Conservation (phyloP, 2,113 vertebrate species). For the Origma solitaria region DNA sequence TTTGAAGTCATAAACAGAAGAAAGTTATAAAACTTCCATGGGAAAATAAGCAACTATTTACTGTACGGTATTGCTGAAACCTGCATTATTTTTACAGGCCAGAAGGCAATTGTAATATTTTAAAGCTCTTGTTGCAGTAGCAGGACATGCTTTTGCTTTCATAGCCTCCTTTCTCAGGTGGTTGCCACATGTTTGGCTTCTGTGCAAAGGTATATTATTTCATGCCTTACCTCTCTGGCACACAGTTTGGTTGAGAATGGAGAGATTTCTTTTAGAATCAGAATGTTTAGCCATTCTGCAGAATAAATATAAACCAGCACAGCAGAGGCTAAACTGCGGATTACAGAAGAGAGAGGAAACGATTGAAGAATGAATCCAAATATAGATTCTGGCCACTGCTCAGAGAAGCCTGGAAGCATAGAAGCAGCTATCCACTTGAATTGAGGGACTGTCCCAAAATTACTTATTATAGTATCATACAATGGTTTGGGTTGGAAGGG, state of each 20-base stretch:
- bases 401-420: not conserved
- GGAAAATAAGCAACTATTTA: slow-evolving; percentile 66
- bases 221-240: slow-evolving; percentile 53
- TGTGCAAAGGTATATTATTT: slow-evolving; percentile 46
- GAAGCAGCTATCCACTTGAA: not conserved
- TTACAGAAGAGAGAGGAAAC: not conserved
- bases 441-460: not conserved
- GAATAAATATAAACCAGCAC: slow-evolving; percentile 32
- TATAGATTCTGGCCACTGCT: not conserved
- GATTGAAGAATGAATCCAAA: not conserved
- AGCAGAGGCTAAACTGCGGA: not conserved
- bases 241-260: slow-evolving; percentile 4
- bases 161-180: slow-evolving; percentile 63
- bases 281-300: not conserved
- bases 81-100: slow-evolving; percentile 64
- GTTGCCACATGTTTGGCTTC: slow-evolving; percentile 72
- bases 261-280: slow-evolving; percentile 32
- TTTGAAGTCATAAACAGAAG: slow-evolving; percentile 61
- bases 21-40: slow-evolving; percentile 58
- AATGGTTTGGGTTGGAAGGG: not conserved
- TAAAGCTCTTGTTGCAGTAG: slow-evolving; percentile 61
- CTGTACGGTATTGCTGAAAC: slow-evolving; percentile 25
- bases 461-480: not conserved
- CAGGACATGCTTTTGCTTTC: slow-evolving; percentile 51
- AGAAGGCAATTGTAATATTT: slow-evolving; percentile 67